phyloP scores from a whole-genome alignment of 1,140 invertebrate genomes.

The Elysia chlorotica region DNA sequence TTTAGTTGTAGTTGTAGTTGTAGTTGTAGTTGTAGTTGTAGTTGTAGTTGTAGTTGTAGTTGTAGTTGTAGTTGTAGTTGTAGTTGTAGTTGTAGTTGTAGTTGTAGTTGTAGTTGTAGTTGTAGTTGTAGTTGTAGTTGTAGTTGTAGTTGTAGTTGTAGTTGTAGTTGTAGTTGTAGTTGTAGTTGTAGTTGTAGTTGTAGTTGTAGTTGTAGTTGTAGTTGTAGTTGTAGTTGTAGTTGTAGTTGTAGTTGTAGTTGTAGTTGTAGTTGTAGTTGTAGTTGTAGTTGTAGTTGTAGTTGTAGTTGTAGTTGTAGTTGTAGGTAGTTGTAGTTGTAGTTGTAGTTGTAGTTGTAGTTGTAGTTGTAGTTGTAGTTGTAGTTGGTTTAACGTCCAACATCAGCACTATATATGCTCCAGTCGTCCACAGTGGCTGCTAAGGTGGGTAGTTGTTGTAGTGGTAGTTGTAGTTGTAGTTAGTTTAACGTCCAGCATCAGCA shows the following conservation, averaged over 20 bases:
- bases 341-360: conserved; percentile 25
- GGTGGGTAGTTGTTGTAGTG: conserved; percentile 24
- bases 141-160: conserved; percentile 14
- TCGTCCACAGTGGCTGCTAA: conserved; percentile 6
- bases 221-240: conserved; percentile 17
- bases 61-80: background rate
- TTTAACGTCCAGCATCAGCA: too few relatives aligned
- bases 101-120: background rate
- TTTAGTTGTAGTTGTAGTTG: conserved; percentile 25
- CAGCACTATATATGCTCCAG: conserved; percentile 20
- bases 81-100: background rate
- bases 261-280: conserved; percentile 23
- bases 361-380: conserved; percentile 26
- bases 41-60: background rate
- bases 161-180: conserved; percentile 22
- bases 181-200: conserved; percentile 14
- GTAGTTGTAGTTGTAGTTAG: conserved; percentile 23
- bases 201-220: conserved; percentile 24
- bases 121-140: conserved; percentile 5
- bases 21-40: conserved; percentile 23
- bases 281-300: conserved; percentile 24
- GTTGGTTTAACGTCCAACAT: conserved; percentile 16
- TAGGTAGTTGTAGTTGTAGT: conserved; percentile 28
- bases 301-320: conserved; percentile 24
- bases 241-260: conserved; percentile 16